phyloP scores from a whole-genome alignment of 1,140 invertebrate genomes.

The Ooceraea biroi region DNA sequence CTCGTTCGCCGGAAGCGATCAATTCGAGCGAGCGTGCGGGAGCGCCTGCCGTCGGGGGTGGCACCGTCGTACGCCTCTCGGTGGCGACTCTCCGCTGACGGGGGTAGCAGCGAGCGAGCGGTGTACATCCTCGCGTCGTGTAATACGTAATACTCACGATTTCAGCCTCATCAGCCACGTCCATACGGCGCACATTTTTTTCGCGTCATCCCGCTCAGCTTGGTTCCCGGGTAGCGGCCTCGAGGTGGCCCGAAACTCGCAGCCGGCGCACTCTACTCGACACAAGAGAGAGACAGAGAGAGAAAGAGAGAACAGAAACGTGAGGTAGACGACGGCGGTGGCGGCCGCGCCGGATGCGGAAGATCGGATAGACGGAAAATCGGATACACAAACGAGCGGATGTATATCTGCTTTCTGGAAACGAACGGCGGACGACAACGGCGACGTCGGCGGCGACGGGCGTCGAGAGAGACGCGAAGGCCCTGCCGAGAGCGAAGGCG shows the following conservation, averaged over 20 bases:
- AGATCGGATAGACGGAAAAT: conserved; percentile 12
- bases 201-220: conserved; percentile 78
- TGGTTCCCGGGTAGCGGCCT: background rate
- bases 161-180: conserved; percentile 84
- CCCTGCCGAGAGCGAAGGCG: conserved; percentile 83
- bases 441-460: conserved; percentile 4
- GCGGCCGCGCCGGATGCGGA: conserved; percentile 16
- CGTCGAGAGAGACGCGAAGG: conserved; percentile 77
- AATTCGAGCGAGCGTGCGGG: conserved; percentile 34
- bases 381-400: conserved; percentile 11
- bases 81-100: background rate
- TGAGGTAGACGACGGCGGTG: background rate
- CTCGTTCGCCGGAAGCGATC: conserved; percentile 35
- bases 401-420: conserved; percentile 48
- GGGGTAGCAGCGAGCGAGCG: background rate
- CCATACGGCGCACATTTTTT: conserved; percentile 80
- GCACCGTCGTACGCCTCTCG: conserved; percentile 33
- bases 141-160: conserved; percentile 80
- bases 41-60: conserved; percentile 44
- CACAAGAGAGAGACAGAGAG: background rate
- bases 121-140: background rate
- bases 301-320: background rate
- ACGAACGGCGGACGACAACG: background rate
- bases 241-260: background rate
- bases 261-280: conserved; percentile 18